Base-by-base conservation (phyloP, 2,888 invertebrate genomes). In the Drosophila quasianomalipes region DNA sequence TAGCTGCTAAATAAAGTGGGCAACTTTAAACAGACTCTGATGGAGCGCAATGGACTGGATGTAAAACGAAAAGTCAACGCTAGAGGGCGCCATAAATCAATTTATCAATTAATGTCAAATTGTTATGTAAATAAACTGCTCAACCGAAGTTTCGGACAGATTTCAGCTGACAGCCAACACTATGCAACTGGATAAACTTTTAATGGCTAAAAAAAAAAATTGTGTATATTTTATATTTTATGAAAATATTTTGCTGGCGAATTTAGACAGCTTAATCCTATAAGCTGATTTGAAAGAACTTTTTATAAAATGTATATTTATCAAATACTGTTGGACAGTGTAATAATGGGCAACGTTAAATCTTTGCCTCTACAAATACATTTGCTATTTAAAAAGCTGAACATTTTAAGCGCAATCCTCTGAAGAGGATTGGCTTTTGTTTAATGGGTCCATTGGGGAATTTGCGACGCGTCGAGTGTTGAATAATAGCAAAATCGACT, bases 51-150 rank as follows among this genome's bases (percentile, higher is more conserved):
- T 72, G 68, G 72, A 63, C 33, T 47, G 74, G 4, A 51, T 28
- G 35, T 52, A 39, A 64, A 62, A 41, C 57, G 69, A 62, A 83
- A 83, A 79, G 83, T 78, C 76, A 79, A 55, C 44, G 68, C 70
- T 72, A 60, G 58, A 65, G 70, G 76, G 69, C 70, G 59, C 33
- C 73, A 80, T 74, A 78, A 84, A 88, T 82, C 74, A 78, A 89
- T 86, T 82, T 75, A 76, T 61, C 70, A 83, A 79, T 83, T 76
- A 85, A 88, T 82, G 85, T 72, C 74, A 69, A 82, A 86, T 79
- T 84, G 67, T 76, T 86, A 47, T 72, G 68, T 41, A 83, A 83
- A 81, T 74, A 81, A 67, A 83, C 64, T 57, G 53, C 47, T 5
- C 39, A 61, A 51, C 64, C 64, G 55, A 53, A 59, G 53, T 61